Evolutionary conservation across 2,797 vertebrate species (phyloP), one percentile per base, ranked within the genome.

Genomic region (Cephalopachus bancanus): DNA sequence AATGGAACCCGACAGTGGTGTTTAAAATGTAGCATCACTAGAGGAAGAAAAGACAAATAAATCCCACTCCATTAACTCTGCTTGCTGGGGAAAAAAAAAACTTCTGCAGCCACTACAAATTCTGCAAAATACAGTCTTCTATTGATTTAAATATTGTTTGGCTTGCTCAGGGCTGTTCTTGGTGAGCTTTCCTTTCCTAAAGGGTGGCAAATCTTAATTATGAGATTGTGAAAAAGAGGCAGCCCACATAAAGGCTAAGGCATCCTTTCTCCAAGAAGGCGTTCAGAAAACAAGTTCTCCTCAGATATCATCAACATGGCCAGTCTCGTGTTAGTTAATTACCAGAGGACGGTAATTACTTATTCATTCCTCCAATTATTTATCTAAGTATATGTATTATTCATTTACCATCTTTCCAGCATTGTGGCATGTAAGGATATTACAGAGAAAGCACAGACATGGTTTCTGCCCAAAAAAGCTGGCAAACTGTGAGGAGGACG

Each of bases 171-270:
- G 44, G 60, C 49, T 79, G 5, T 28, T 74, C 7, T 72, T 33
- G 49, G 15, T 44, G 37, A 86, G 26, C 30, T 65, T 14, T 62
- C 51, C 75, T 55, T 79, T 51, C 71, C 59, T 22, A 28, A 30
- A 83, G 24, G 20, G 49, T 12, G 55, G 71, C 4, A 62, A 12
- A 51, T 26, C 60, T 6, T 78, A 72, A 65, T 57, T 44, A 53
- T 49, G 80, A 81, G 44, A 62, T 5, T 60, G 22, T 24, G 33
- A 72, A 20, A 26, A 89, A 53, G 11, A 76, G 0, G 12, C 60
- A 65, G 10, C 30, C 59, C 8, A 4, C 0, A 0, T 4, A 20
- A 16, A 10, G 51, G 9, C 11, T 5, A 24, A 22, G 0, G 1
- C 10, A 22, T 20, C 49, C 7, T n/a, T n/a, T 5, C 55, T 80